Evolutionary conservation across 2,113 vertebrate genomes (phyloP).

Genomic region (Paraplagusia blochii): DNA sequence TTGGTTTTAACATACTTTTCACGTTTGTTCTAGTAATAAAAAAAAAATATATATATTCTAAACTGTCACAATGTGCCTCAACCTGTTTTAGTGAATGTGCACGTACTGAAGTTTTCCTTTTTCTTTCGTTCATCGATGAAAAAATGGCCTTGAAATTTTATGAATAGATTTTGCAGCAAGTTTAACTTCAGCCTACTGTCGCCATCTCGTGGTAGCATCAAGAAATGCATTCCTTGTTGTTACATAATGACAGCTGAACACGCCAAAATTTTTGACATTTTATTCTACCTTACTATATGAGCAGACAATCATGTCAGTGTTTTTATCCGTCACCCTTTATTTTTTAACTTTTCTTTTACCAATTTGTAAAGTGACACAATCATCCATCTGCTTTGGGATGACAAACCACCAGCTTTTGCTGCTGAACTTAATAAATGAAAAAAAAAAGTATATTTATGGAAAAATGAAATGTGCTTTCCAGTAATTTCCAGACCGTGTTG

Average conservation of each 20-base stretch:
- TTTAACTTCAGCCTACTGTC: slow-evolving; percentile 33
- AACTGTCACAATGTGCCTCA: no score
- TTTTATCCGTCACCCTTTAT: slow-evolving; percentile 25
- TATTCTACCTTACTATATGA: slow-evolving; percentile 28
- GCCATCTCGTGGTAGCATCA: slow-evolving; percentile 50
- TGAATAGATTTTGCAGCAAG: neutral
- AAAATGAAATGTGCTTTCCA: slow-evolving; percentile 3
- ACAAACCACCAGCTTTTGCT: slow-evolving; percentile 10
- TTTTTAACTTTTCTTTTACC: slow-evolving; percentile 27
- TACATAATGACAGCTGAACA: neutral
- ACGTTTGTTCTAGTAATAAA: no score
- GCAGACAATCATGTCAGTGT: slow-evolving; percentile 60
- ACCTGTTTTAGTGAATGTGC: no score
- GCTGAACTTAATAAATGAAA: neutral
- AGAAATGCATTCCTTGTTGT: slow-evolving; percentile 10
- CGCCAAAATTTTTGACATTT: neutral
- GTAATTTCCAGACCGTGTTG: slow-evolving; percentile 21
- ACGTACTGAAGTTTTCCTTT: neutral
- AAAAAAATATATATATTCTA: no score
- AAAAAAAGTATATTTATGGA: slow-evolving; percentile 35
- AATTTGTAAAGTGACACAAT: slow-evolving; percentile 34
- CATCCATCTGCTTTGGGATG: slow-evolving; percentile 22
- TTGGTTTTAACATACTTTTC: no score
- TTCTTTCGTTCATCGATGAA: slow-evolving; percentile 1
- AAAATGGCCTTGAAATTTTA: slow-evolving; percentile 9